phyloP scores from a whole-genome alignment of 1,140 invertebrate genomes.

The Drosophila hydei region DNA sequence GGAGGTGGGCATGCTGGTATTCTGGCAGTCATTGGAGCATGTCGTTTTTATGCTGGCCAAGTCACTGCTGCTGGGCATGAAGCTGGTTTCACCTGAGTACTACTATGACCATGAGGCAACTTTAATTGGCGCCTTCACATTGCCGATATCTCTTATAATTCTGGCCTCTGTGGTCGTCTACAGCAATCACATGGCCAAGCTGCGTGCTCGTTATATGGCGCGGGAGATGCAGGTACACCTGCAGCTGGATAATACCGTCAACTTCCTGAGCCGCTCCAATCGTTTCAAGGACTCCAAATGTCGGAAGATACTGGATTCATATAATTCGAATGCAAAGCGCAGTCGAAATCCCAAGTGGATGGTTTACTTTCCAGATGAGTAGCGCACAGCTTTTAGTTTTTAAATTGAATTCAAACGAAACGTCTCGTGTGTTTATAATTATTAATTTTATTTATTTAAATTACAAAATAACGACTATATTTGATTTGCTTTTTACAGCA shows the following conservation, averaged over 20 bases:
- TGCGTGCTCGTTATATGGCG: not conserved
- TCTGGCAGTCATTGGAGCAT: conserved; percentile 13
- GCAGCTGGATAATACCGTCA: not conserved
- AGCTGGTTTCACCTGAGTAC: not conserved
- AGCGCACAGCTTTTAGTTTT: no score
- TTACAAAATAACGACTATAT: conserved; percentile 82
- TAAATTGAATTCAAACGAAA: no score
- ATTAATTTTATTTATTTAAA: conserved; percentile 70
- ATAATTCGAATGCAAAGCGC: not conserved
- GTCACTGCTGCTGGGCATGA: not conserved
- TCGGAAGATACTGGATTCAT: not conserved
- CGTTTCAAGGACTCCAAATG: not conserved
- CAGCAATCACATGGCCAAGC: not conserved
- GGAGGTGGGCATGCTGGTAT: conserved; percentile 8
- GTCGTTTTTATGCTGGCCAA: not conserved
- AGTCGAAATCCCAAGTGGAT: no score
- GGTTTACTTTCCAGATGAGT: no score
- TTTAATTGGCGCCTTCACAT: conserved; percentile 9
- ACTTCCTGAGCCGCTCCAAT: not conserved
- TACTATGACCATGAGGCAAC: not conserved
- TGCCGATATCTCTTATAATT: not conserved
- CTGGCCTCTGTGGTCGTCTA: not conserved
- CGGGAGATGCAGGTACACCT: not conserved
- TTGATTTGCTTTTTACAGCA: conserved; percentile 79
- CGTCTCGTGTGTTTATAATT: conserved; percentile 27